These are phyloP conservation scores for Lampris incognitus DNA, from an alignment of 2,113 vertebrate genomes.

Conservation along the genomic window DNA sequence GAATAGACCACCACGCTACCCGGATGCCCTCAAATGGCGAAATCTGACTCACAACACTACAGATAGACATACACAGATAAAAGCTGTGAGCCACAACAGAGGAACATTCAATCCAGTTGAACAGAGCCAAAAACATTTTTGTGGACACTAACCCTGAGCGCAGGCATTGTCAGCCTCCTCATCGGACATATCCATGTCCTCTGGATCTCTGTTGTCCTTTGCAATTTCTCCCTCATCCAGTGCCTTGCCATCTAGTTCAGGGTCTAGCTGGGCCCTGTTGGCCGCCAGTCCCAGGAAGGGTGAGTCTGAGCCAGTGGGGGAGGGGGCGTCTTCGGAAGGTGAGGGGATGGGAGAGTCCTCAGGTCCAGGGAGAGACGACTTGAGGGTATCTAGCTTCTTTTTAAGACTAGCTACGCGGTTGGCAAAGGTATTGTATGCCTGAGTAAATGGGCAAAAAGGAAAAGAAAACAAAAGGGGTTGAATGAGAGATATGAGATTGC, in stretches of 20 bases:
- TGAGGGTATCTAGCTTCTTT: conserved; percentile 95
- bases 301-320: conserved; percentile 94
- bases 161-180: conserved; percentile 80
- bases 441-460: not conserved
- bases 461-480: not conserved
- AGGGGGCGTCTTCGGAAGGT: conserved; percentile 93
- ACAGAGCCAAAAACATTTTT: not conserved
- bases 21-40: no score
- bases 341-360: conserved; percentile 96
- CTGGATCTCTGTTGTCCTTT: conserved; percentile 87
- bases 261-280: conserved; percentile 62
- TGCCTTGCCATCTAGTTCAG: conserved; percentile 76
- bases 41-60: not conserved
- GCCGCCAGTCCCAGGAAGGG: conserved; percentile 88
- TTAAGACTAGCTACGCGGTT: conserved; percentile 95
- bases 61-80: not conserved
- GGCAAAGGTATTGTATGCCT: conserved; percentile 98
- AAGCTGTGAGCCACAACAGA: not conserved
- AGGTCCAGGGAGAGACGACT: conserved; percentile 89
- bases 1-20: no score
- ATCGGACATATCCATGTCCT: conserved; percentile 98
- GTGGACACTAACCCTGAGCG: conserved; percentile 80
- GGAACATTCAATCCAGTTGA: not conserved
- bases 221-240: conserved; percentile 74
- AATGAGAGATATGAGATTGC: not conserved